phyloP scores from a whole-genome alignment of 2,797 vertebrate genomes.

The Cyclopterus lumpus region DNA sequence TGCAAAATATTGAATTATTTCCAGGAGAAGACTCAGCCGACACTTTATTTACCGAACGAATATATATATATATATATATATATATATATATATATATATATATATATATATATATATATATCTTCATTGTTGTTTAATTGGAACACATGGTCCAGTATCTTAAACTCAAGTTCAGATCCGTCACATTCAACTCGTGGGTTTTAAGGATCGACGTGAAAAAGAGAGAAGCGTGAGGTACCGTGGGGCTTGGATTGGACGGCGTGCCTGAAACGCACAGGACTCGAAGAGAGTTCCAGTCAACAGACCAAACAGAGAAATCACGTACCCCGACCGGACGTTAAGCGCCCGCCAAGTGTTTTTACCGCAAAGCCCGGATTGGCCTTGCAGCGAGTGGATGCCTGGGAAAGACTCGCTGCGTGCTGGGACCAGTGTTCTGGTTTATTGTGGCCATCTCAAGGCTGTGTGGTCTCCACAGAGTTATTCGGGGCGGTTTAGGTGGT shows the following conservation, averaged over 20 bases:
- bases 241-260: constrained; percentile 8
- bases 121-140: not conserved
- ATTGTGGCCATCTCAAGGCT: constrained; percentile 75
- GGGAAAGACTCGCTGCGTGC: constrained; percentile 73
- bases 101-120: too few species aligned
- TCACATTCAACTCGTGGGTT: constrained; percentile 13
- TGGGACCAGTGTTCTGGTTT: constrained; percentile 76
- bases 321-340: constrained; percentile 55
- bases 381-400: constrained; percentile 59
- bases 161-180: constrained; percentile 8
- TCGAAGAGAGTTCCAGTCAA: constrained; percentile 28
- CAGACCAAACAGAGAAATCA: constrained; percentile 53
- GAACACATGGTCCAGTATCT: not conserved
- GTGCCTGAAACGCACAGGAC: constrained; percentile 11
- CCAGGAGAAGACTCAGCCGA: not conserved
- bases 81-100: too few species aligned
- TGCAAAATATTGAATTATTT: not conserved
- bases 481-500: constrained; percentile 58
- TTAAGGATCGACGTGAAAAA: constrained; percentile 26
- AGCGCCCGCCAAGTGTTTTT: constrained; percentile 69
- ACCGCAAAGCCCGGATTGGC: constrained; percentile 68
- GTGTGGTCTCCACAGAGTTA: constrained; percentile 71
- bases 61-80: too few species aligned
- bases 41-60: not conserved
- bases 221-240: constrained; percentile 11